Evolutionary conservation across 2,888 invertebrate species (phyloP).

Genomic region (Schizotus pectinicornis): DNA sequence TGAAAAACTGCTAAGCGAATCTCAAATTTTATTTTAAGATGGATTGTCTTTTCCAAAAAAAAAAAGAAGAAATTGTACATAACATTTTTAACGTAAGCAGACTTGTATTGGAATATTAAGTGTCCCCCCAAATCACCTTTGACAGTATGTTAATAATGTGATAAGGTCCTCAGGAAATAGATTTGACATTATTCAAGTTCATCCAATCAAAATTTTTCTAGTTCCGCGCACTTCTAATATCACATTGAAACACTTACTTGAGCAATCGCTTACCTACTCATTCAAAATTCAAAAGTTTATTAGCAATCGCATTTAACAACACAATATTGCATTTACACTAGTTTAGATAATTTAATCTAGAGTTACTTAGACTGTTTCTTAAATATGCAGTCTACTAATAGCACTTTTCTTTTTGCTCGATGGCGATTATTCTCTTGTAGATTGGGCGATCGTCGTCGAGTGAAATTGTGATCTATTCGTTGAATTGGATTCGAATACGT

Average conservation of each 20-base stretch:
- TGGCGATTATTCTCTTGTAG: conserved; percentile 6
- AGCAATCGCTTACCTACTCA: neutral
- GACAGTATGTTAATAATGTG: conserved; percentile 53
- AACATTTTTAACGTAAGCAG: conserved; percentile 21
- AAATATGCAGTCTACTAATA: neutral
- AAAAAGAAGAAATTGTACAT: conserved; percentile 35
- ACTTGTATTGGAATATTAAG: conserved; percentile 23
- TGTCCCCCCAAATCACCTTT: conserved; percentile 26
- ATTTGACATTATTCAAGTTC: conserved; percentile 52
- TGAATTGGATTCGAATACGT: conserved; percentile 14
- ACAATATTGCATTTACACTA: conserved; percentile 8
- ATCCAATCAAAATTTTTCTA: conserved; percentile 51
- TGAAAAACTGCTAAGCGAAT: conserved; percentile 47
- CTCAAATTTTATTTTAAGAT: conserved; percentile 46
- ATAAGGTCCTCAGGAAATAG: conserved; percentile 60
- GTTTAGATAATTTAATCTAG: neutral
- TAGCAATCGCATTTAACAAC: conserved; percentile 10
- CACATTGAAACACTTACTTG: conserved; percentile 6
- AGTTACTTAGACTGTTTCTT: neutral
- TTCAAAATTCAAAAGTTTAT: conserved; percentile 1
- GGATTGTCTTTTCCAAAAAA: conserved; percentile 27
- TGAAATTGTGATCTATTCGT: conserved; percentile 4
- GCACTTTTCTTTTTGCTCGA: neutral
- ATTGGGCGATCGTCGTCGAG: too few relatives aligned
- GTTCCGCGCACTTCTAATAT: conserved; percentile 26